These are phyloP conservation scores for Scaptomyza graminum DNA, from an alignment of 1,140 invertebrate species.

Conservation along the genomic window DNA sequence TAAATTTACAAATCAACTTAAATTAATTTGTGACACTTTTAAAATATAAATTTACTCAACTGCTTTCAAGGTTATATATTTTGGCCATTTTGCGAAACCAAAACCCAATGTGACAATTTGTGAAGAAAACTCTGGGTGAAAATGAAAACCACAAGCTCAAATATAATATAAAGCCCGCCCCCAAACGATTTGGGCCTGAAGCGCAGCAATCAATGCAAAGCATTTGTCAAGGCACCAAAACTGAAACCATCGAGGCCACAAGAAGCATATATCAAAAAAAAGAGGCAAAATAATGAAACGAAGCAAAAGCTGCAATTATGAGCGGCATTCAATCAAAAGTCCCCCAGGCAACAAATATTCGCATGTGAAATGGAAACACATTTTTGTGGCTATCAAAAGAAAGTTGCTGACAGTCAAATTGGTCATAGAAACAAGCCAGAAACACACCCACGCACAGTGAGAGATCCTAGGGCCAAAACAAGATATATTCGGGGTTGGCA, in stretches of 20 bases:
- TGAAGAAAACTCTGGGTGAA: neutral
- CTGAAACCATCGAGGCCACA: slow-evolving; percentile 20
- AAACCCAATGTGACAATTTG: neutral
- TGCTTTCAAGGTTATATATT: too few species aligned
- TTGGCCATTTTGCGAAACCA: neutral
- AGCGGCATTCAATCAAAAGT: slow-evolving; percentile 69
- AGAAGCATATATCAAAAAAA: slow-evolving; percentile 41
- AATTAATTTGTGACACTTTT: too few species aligned
- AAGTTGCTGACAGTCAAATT: slow-evolving; percentile 73
- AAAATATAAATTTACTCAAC: too few species aligned
- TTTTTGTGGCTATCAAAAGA: slow-evolving; percentile 38
- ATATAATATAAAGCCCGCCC: slow-evolving; percentile 9
- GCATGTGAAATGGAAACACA: slow-evolving; percentile 33
- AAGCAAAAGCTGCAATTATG: slow-evolving; percentile 70
- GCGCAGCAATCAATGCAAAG: slow-evolving; percentile 57
- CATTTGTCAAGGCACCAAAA: slow-evolving; percentile 51
- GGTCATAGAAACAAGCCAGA: slow-evolving; percentile 52
- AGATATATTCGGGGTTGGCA: slow-evolving; percentile 44
- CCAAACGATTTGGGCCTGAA: slow-evolving; percentile 18
- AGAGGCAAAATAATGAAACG: slow-evolving; percentile 31
- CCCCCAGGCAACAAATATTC: slow-evolving; percentile 22
- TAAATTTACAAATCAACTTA: too few species aligned
- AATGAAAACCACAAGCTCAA: slow-evolving; percentile 3
- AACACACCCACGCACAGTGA: neutral
- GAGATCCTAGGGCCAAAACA: slow-evolving; percentile 10